Conservation (phyloP, 2,888 invertebrate genomes). For the Desoria tigrina region DNA sequence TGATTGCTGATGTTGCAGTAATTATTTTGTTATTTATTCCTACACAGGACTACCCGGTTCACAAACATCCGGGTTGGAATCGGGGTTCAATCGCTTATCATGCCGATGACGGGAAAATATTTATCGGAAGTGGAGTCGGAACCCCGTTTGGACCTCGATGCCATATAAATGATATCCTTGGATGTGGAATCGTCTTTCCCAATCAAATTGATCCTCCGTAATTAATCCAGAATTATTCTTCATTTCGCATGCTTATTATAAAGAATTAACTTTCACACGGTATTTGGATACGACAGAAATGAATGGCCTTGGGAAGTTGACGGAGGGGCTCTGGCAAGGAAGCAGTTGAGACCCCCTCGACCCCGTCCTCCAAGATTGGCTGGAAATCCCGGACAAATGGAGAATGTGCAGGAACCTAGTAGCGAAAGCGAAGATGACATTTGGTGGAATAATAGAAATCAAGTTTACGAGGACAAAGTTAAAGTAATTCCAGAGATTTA, state of each 20-base stretch:
- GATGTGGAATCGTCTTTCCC: slow-evolving; percentile 62
- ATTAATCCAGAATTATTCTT: slow-evolving; percentile 41
- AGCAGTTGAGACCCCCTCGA: not conserved
- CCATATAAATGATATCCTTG: slow-evolving; percentile 62
- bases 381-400: slow-evolving; percentile 38
- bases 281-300: slow-evolving; percentile 1
- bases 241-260: not conserved
- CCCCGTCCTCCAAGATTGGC: not conserved
- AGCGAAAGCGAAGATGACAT: slow-evolving; percentile 57
- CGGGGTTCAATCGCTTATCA: slow-evolving; percentile 63
- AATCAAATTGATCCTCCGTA: slow-evolving; percentile 44
- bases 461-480: slow-evolving; percentile 56
- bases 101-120: slow-evolving; percentile 63
- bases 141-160: slow-evolving; percentile 62
- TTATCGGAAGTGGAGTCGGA: slow-evolving; percentile 58
- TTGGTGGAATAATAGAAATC: slow-evolving; percentile 56
- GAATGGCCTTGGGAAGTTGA: slow-evolving; percentile 27
- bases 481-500: slow-evolving; percentile 52
- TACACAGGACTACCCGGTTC: slow-evolving; percentile 61
- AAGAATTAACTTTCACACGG: not conserved
- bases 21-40: not conserved
- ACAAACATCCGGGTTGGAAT: slow-evolving; percentile 63
- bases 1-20: not conserved
- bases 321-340: not conserved
- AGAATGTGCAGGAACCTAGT: slow-evolving; percentile 46